A percentile compares a stretch with the other conserved stretches of the same genome.
phyloP scores from a whole-genome alignment of 2,113 vertebrate genomes.

The Caracal caracal region DNA sequence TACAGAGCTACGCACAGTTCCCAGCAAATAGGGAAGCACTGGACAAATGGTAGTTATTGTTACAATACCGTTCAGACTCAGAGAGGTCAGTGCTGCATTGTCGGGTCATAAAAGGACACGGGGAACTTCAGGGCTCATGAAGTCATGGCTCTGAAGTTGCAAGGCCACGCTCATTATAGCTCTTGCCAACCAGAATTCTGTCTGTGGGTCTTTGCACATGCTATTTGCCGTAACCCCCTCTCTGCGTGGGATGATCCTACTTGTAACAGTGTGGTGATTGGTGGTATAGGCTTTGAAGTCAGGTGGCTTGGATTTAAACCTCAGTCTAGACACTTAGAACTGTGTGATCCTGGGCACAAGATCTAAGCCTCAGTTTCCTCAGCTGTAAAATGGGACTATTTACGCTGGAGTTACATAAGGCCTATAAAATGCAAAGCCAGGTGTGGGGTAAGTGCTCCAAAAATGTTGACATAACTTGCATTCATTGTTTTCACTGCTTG shows the following conservation, averaged over 20 bases:
- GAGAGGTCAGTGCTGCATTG: neutral
- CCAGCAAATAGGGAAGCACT: neutral
- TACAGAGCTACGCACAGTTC: neutral
- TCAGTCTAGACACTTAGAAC: neutral
- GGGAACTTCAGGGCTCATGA: neutral
- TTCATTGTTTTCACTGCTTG: neutral
- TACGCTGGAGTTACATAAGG: neutral
- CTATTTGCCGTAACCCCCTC: neutral
- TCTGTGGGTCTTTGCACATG: neutral
- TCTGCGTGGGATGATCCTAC: neutral
- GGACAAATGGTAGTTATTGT: neutral
- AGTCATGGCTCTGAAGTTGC: neutral
- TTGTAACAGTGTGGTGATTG: neutral
- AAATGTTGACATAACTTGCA: neutral
- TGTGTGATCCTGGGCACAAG: neutral
- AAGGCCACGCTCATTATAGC: neutral
- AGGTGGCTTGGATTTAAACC: neutral
- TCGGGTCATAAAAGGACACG: neutral
- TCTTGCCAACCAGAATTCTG: neutral
- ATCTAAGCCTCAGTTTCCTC: neutral
- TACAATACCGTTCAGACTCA: neutral
- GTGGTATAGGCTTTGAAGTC: neutral
- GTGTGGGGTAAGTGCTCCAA: neutral
- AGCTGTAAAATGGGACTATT: neutral
- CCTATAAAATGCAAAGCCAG: neutral